These are phyloP conservation scores for Leucozona laternaria DNA, from an alignment of 2,888 invertebrate genomes.

Conservation along the genomic window DNA sequence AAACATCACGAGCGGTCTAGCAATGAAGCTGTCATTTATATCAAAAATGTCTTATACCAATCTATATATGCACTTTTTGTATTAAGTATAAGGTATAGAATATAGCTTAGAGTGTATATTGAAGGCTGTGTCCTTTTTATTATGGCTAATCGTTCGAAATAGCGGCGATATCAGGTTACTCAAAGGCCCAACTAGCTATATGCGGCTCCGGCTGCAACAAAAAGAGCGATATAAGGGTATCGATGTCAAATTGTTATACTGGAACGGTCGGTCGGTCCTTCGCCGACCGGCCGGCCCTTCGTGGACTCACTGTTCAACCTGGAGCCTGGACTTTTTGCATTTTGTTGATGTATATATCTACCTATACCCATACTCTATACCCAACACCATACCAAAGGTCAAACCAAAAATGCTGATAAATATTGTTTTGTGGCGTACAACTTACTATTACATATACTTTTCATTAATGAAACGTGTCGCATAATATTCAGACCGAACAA, in stretches of 20 bases:
- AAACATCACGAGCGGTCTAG: slow-evolving; percentile 50
- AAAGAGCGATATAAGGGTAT: slow-evolving; percentile 72
- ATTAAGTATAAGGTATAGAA: too few relatives aligned
- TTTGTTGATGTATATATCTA: background rate
- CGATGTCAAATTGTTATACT: slow-evolving; percentile 62
- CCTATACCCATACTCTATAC: background rate
- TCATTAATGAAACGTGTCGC: too few relatives aligned
- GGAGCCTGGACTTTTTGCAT: slow-evolving; percentile 10
- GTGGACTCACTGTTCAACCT: slow-evolving; percentile 29
- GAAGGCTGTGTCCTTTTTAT: slow-evolving; percentile 69
- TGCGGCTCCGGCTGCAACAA: slow-evolving; percentile 70
- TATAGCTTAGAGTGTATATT: background rate
- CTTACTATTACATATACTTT: too few relatives aligned
- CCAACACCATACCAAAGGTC: slow-evolving; percentile 35
- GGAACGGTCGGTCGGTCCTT: slow-evolving; percentile 23
- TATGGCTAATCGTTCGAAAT: slow-evolving; percentile 72
- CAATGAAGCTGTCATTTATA: slow-evolving; percentile 62
- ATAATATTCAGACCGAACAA: too few relatives aligned
- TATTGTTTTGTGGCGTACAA: too few relatives aligned
- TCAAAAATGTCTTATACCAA: slow-evolving; percentile 10
- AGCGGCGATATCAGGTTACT: slow-evolving; percentile 73
- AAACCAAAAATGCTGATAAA: slow-evolving; percentile 50
- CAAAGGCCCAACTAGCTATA: slow-evolving; percentile 60
- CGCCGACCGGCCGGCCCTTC: slow-evolving; percentile 6
- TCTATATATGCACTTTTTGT: background rate